Evolutionary conservation across 2,113 vertebrate genomes (phyloP), one percentile per base, ranked within the genome.

Genomic region (Oceanodroma tethys): DNA sequence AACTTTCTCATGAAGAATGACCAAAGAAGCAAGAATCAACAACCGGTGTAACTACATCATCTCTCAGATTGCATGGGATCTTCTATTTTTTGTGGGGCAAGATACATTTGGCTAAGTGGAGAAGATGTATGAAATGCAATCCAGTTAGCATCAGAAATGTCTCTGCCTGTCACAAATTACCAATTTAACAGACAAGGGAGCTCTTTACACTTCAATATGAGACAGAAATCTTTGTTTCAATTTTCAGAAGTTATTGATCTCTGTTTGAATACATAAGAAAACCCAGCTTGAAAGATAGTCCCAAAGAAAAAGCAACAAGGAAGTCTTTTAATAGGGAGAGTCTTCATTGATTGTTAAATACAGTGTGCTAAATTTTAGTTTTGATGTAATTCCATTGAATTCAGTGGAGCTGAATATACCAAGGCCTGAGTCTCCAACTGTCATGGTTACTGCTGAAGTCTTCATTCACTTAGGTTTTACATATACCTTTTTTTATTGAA

Each of bases 241-340:
- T 90, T 91, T 97, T 97, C 90, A 92, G 70, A 96, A 92, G 79
- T 96, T 98, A 95, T 63, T 95, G 90, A 97, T 98, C 97, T 98
- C 95, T 96, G 50, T 78, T 93, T 96, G 83, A 94, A 93, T 96
- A 86, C 94, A 52, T 62, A 11, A 40, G 36, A 70, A 67, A 59
- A 48, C 60, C 80, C 48, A 70, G 15, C 10, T 48, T 43, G 67
- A 90, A 88, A 75, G 52, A 89, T 45, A 90, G 6, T 10, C n/a
- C 27, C 26, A 63, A 66, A 22, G 36, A 60, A 74, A 60, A 43
- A 71, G 19, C 36, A 97, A 53, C 7, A 72, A 29, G 14, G 67
- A 93, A 47, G 5, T 3, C 15, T 65, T 93, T 92, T 72, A 79
- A 20, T 20, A 63, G 13, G 52, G 80, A 45, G 7, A 22, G 9